Percentiles rank a stretch among this genome's conserved stretches.
phyloP scores from a whole-genome alignment of 1,140 invertebrate genomes.

The Drosophila pallidifrons region DNA sequence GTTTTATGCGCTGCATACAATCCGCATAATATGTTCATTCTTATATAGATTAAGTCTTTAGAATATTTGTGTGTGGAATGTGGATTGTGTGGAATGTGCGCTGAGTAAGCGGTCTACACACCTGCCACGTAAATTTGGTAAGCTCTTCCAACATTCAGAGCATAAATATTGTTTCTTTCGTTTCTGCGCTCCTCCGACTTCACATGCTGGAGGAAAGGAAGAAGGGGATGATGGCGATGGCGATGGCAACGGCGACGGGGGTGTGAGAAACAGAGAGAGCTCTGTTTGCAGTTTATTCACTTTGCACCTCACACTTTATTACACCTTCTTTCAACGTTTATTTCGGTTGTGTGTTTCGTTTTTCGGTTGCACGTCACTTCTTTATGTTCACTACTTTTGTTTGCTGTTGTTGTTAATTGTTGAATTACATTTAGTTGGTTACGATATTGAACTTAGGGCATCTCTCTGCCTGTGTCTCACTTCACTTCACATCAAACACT shows the following conservation, averaged over 20 bases:
- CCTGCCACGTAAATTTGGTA: slow-evolving; percentile 78
- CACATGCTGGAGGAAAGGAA: slow-evolving; percentile 37
- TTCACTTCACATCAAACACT: slow-evolving; percentile 42
- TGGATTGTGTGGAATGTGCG: slow-evolving; percentile 57
- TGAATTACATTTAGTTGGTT: slow-evolving; percentile 38
- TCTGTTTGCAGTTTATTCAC: slow-evolving; percentile 50
- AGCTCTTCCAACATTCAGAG: slow-evolving; percentile 53
- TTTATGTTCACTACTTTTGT: not conserved
- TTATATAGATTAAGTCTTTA: slow-evolving; percentile 48
- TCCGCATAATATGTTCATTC: slow-evolving; percentile 17
- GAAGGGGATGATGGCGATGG: not conserved
- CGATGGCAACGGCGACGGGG: not conserved
- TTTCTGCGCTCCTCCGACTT: slow-evolving; percentile 35
- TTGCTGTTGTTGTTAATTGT: slow-evolving; percentile 36
- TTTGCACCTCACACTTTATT: slow-evolving; percentile 45
- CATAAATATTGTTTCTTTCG: slow-evolving; percentile 52
- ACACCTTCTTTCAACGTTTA: slow-evolving; percentile 21
- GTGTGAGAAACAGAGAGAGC: not conserved
- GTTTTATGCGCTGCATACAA: slow-evolving; percentile 6
- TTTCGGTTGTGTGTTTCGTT: slow-evolving; percentile 5
- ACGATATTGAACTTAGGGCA: slow-evolving; percentile 27
- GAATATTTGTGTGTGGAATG: slow-evolving; percentile 40
- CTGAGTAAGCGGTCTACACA: slow-evolving; percentile 56
- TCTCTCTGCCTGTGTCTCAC: slow-evolving; percentile 31
- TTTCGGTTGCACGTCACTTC: slow-evolving; percentile 11